Evolutionary conservation across 2,888 invertebrate genomes (phyloP).

Genomic region (Pseudococcus longispinus): DNA sequence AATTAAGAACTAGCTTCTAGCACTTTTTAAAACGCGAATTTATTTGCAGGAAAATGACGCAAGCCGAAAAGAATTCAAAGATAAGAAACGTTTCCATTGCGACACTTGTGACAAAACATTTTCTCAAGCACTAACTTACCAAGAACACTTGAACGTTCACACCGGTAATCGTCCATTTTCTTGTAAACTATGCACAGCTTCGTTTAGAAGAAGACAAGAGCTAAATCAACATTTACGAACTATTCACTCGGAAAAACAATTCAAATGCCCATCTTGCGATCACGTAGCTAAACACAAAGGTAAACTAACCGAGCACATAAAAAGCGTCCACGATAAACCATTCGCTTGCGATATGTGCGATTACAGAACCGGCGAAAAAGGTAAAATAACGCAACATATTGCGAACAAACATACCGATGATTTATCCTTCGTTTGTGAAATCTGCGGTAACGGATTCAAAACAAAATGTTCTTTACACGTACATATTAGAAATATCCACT

Average conservation of each 20-base stretch:
- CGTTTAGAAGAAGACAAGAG: conserved; percentile 40
- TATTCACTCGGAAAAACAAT: conserved; percentile 38
- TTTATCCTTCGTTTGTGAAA: conserved; percentile 46
- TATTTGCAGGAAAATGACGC: background rate
- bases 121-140: background rate
- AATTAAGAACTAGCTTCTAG: background rate
- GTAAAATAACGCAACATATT: conserved; percentile 45
- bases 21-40: background rate
- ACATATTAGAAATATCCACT: conserved; percentile 41
- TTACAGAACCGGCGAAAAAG: conserved; percentile 44
- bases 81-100: background rate
- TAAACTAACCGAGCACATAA: conserved; percentile 46
- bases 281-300: conserved; percentile 46
- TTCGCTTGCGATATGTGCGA: conserved; percentile 37
- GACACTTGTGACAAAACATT: conserved; percentile 23
- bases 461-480: conserved; percentile 12
- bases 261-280: conserved; percentile 29
- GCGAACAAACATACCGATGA: conserved; percentile 21
- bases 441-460: conserved; percentile 46
- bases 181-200: conserved; percentile 44
- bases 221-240: conserved; percentile 51
- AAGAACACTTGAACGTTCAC: conserved; percentile 48
- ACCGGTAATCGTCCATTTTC: conserved; percentile 31
- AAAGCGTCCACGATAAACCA: conserved; percentile 45
- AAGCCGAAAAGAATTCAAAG: background rate